A percentile compares a stretch with the other conserved stretches of the same genome.
phyloP scores from a whole-genome alignment of 2,888 invertebrate genomes.

The Lasioglossum figueresi region DNA sequence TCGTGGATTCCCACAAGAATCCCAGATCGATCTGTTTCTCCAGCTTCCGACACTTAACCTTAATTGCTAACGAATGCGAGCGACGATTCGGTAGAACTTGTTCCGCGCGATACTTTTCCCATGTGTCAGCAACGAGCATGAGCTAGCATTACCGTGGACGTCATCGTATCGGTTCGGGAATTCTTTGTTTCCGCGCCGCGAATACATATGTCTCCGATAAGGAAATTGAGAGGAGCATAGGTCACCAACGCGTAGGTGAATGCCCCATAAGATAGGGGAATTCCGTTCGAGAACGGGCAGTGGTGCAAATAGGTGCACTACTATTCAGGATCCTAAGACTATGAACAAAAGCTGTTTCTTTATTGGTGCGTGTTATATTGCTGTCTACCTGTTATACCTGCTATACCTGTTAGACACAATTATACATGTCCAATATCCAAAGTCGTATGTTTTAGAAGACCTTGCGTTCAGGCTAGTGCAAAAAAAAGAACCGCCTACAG shows the following conservation, averaged over 20 bases:
- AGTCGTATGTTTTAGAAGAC: not conserved
- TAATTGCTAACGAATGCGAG: not conserved
- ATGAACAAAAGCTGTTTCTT: not conserved
- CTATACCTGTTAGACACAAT: not conserved
- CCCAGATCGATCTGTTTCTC: not conserved
- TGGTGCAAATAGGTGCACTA: not conserved
- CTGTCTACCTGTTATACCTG: not conserved
- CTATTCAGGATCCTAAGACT: not conserved
- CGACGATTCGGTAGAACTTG: not conserved
- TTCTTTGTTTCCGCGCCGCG: slow-evolving; percentile 32
- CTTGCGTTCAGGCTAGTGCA: not conserved
- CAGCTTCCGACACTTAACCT: not conserved
- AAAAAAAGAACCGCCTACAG: slow-evolving; percentile 4
- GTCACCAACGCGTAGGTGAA: slow-evolving; percentile 52
- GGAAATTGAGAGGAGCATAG: slow-evolving; percentile 28
- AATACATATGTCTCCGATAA: not conserved
- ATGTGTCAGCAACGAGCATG: slow-evolving; percentile 18
- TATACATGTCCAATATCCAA: not conserved
- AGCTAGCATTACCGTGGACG: not conserved
- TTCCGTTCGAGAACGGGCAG: not conserved
- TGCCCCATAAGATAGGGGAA: slow-evolving; percentile 17
- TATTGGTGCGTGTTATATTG: not conserved
- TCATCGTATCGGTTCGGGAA: slow-evolving; percentile 45
- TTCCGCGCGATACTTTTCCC: slow-evolving; percentile 8
- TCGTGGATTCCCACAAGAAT: not conserved